Evolutionary conservation across 2,113 vertebrate species (phyloP).

Genomic region (Lophotis ruficrista): DNA sequence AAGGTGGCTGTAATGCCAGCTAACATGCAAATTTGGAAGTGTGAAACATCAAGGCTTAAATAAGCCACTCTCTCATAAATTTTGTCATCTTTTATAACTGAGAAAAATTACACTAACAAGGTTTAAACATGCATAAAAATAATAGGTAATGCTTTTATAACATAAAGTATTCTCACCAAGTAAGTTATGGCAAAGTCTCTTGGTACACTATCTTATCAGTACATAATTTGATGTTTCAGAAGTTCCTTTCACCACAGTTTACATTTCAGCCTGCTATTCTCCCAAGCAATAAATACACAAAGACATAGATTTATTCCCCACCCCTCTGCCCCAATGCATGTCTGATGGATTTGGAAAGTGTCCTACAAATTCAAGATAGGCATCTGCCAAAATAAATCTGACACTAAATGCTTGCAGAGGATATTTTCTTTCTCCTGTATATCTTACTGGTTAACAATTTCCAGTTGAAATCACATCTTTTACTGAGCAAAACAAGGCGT

Average conservation of each 20-base stretch:
- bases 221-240: neutral
- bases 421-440: neutral
- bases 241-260: neutral
- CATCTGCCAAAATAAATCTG: neutral
- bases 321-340: neutral
- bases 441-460: neutral
- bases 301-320: neutral
- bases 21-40: neutral
- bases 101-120: neutral
- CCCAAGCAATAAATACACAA: neutral
- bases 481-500: neutral
- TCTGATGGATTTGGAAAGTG: conserved; percentile 2
- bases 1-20: neutral
- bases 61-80: neutral
- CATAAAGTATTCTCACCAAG: neutral
- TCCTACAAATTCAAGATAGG: neutral
- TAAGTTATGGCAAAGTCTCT: neutral
- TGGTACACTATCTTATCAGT: neutral
- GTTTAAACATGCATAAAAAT: neutral
- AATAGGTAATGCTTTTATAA: neutral
- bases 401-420: neutral
- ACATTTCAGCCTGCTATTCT: neutral
- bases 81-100: neutral
- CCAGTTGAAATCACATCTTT: neutral
- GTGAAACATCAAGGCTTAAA: neutral